Base-by-base conservation (phyloP, 2,113 vertebrate species). In the Anser cygnoides region DNA sequence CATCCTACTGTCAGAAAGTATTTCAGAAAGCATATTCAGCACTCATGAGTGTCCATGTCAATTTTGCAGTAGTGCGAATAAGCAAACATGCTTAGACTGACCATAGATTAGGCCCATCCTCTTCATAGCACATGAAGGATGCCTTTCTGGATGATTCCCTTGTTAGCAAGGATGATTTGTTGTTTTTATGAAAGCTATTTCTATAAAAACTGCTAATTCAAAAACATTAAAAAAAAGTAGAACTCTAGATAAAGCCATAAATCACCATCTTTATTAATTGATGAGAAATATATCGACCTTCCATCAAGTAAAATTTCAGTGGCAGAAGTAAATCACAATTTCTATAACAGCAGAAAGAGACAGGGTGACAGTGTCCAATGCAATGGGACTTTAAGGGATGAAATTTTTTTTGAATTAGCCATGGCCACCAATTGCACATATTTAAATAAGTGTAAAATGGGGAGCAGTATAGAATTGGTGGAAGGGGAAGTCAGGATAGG, bases 101-200 rank as follows among this genome's bases (percentile, higher is more conserved):
- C 35, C 29, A 5, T 43, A 2, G 0, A 3, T 58, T 5, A 29
- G 14, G 3, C 10, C 44, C 7, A 33, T 52, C 31, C 39, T 52
- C 35, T n/a, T 33, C 10, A 6, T 2, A 55, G 49, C 54, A 3
- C 0, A 8, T 23, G 17, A 50, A 35, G 35, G 65, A 29, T 49
- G 50, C 15, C 20, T 39, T 43, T 76, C 61, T 67, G 70, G 41
- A 35, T 43, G 37, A 23, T 15, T 58, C 19, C 59, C 46, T 8
- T 72, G 59, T 12, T 57, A 77, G 25, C 61, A 10, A 0, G 4
- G 23, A 1, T 10, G 44, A 26, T 41, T 18, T 39, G 50, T 9
- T 26, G 6, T 20, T 75, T 31, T 25, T 28, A 18, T 29, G 37
- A 21, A 87, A 63, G 23, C 6, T 71, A 5, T 62, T 87, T 74